These are phyloP conservation scores for Steinernema hermaphroditum DNA, from an alignment of 2,888 invertebrate species.

Conservation along the genomic window DNA sequence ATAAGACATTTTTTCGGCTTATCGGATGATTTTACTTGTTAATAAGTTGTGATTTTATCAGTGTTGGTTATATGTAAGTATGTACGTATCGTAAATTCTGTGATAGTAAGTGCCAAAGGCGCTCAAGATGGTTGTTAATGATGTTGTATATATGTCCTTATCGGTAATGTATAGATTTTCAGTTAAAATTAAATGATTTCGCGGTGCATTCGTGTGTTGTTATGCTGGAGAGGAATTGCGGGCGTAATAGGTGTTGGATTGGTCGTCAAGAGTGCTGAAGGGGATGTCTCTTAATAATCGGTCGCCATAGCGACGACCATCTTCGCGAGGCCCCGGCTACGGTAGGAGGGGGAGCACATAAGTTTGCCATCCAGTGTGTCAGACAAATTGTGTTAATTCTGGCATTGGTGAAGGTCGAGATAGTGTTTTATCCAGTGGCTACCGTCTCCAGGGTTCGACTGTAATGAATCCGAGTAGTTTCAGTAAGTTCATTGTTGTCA, in stretches of 20 bases:
- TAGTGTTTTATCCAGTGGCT: background rate
- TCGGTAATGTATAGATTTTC: background rate
- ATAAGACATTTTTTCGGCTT: constrained; percentile 58
- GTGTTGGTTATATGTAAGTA: background rate
- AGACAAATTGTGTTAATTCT: constrained; percentile 26
- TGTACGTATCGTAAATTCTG: background rate
- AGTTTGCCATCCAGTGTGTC: constrained; percentile 26
- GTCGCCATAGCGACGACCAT: constrained; percentile 28
- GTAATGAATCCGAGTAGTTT: constrained; percentile 19
- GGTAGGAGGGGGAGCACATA: constrained; percentile 23
- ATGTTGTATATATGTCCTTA: background rate
- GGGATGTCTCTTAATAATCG: constrained; percentile 31
- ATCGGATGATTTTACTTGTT: background rate
- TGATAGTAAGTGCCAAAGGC: constrained; percentile 25
- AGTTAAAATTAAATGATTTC: background rate
- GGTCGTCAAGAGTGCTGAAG: background rate
- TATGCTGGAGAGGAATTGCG: constrained; percentile 2
- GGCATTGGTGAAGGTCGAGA: constrained; percentile 9
- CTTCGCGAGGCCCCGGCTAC: constrained; percentile 17
- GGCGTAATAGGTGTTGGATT: constrained; percentile 18
- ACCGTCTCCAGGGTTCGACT: background rate
- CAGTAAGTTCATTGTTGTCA: constrained; percentile 18
- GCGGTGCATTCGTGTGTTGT: background rate
- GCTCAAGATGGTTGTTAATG: background rate
- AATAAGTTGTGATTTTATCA: background rate